Conservation (phyloP, 2,113 vertebrate genomes). For the Hipposideros armiger region DNA sequence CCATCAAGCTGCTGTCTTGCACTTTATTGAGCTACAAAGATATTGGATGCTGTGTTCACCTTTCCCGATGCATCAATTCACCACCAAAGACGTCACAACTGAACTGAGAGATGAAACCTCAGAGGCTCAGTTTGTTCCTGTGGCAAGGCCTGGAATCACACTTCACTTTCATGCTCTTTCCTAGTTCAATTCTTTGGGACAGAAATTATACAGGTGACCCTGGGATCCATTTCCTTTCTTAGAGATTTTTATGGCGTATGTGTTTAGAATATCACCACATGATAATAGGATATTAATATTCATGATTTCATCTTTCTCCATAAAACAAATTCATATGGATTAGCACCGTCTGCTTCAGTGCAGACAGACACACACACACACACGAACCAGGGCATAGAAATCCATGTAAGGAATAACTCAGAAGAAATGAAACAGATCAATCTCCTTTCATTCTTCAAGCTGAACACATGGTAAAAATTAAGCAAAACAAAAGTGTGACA, state of each 20-base stretch:
- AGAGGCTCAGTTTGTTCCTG: not conserved
- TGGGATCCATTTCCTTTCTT: not conserved
- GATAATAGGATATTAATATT: slow-evolving; percentile 80
- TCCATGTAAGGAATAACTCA: slow-evolving; percentile 41
- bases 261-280: slow-evolving; percentile 68
- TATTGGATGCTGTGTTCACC: not conserved
- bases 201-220: slow-evolving; percentile 57
- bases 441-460: slow-evolving; percentile 67
- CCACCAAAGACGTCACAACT: not conserved
- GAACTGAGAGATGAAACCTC: not conserved
- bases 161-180: not conserved
- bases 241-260: slow-evolving; percentile 60
- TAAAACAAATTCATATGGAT: slow-evolving; percentile 73
- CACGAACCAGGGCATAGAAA: slow-evolving; percentile 46
- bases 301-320: slow-evolving; percentile 69
- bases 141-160: not conserved
- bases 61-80: not conserved
- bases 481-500: slow-evolving; percentile 77
- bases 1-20: not conserved
- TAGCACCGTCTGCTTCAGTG: slow-evolving; percentile 47
- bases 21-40: slow-evolving; percentile 45
- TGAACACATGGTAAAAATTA: slow-evolving; percentile 73
- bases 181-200: slow-evolving; percentile 31
- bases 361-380: slow-evolving; percentile 36
- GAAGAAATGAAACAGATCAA: slow-evolving; percentile 67